Conservation (phyloP, 1,140 invertebrate species). For the Stegodyphus dumicola region DNA sequence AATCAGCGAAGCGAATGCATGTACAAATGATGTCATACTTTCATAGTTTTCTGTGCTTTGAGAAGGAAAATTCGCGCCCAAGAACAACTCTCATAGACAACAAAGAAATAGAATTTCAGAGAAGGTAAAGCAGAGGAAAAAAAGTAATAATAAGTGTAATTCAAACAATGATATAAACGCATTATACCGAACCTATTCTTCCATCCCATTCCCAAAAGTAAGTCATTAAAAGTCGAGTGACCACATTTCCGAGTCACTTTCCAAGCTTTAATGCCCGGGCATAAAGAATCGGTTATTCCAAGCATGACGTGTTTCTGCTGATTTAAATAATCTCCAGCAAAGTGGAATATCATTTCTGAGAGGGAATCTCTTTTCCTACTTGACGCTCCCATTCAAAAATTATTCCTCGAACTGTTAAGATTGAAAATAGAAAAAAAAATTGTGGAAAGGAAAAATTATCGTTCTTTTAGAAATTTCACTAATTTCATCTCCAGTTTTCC, state of each 20-base stretch:
- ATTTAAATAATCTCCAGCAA: not conserved
- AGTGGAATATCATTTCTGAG: not conserved
- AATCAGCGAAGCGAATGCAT: too few relatives aligned
- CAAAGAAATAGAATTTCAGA: not conserved
- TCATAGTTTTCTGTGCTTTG: too few relatives aligned
- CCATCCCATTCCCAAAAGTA: not conserved
- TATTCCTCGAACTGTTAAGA: not conserved
- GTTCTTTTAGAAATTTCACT: not conserved
- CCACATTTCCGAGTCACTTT: not conserved
- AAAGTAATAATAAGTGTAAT: not conserved
- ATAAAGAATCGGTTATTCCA: not conserved
- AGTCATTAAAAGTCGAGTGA: not conserved
- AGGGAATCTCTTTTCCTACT: not conserved
- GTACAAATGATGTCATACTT: too few relatives aligned
- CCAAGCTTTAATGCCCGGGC: not conserved
- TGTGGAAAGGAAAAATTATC: too few relatives aligned
- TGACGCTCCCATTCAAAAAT: not conserved
- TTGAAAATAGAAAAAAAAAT: too few relatives aligned
- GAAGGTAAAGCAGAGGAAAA: not conserved
- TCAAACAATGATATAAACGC: not conserved
- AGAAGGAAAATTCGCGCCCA: too few relatives aligned
- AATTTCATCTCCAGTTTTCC: not conserved
- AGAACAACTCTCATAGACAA: too few relatives aligned
- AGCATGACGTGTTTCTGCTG: not conserved
- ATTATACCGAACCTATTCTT: not conserved